phyloP scores from a whole-genome alignment of 1,140 invertebrate genomes.

The Cephus cinctus region DNA sequence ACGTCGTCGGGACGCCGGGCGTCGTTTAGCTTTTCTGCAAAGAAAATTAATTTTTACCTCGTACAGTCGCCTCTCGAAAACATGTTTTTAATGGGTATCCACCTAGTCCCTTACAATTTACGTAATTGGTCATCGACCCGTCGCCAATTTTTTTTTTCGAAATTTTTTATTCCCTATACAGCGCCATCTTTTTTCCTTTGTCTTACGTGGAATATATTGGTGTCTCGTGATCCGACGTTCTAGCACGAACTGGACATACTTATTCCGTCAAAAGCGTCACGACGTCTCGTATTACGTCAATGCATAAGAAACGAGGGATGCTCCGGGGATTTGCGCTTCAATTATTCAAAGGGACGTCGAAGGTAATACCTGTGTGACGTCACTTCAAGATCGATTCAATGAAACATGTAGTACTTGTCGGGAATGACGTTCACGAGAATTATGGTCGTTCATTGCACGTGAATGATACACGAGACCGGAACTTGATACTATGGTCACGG shows the following conservation, averaged over 20 bases:
- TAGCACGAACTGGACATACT: no score
- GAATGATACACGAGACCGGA: no score
- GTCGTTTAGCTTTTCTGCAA: not conserved
- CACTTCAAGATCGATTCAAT: not conserved
- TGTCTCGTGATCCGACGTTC: no score
- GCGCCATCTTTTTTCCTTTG: not conserved
- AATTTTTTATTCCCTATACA: no score
- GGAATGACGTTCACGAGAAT: not conserved
- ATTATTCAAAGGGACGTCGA: not conserved
- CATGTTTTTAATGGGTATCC: not conserved
- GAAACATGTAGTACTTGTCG: not conserved
- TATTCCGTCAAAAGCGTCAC: no score
- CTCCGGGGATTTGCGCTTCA: not conserved
- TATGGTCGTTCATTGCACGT: no score
- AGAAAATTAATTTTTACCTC: slow-evolving; percentile 34
- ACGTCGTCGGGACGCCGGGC: not conserved
- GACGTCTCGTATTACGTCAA: no score
- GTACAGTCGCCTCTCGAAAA: not conserved
- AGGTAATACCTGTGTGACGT: slow-evolving; percentile 5
- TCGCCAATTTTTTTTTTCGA: not conserved
- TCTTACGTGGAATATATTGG: not conserved
- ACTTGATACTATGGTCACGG: no score
- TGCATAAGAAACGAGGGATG: no score
- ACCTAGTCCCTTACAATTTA: not conserved
- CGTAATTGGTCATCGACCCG: not conserved